These are phyloP conservation scores for Cuculus canorus DNA, from an alignment of 2,797 vertebrate genomes.

Conservation along the genomic window DNA sequence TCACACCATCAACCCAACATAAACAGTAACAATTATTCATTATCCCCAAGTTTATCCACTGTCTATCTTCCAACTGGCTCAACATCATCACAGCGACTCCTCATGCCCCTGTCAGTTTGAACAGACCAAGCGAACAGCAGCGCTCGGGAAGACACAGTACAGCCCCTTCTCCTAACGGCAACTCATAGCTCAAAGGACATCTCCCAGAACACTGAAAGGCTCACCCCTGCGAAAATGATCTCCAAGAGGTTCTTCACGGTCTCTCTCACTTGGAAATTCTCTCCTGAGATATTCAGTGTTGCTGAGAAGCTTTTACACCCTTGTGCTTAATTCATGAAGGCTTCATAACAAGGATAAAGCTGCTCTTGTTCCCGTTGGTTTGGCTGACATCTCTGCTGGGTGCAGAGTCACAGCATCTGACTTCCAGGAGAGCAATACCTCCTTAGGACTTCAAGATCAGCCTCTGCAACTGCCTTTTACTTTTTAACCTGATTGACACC, in stretches of 20 bases:
- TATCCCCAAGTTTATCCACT: not conserved
- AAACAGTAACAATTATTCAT: not conserved
- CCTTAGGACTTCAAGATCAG: not conserved
- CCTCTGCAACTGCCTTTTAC: not conserved
- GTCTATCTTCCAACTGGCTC: not conserved
- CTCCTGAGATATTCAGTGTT: not conserved
- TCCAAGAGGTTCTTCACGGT: not conserved
- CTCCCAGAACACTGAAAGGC: not conserved
- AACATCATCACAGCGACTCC: not conserved
- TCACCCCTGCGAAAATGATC: not conserved
- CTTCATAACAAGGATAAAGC: not conserved
- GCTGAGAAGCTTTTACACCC: not conserved
- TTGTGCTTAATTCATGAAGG: not conserved
- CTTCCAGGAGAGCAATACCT: not conserved
- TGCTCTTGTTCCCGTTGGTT: rapidly evolving
- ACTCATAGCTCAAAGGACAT: not conserved
- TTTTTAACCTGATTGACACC: not conserved
- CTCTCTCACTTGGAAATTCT: not conserved
- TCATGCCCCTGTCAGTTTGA: not conserved
- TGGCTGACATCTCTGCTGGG: not conserved
- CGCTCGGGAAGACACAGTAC: rapidly evolving
- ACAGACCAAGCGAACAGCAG: not conserved
- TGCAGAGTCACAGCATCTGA: not conserved
- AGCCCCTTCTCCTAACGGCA: not conserved
- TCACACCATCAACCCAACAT: not conserved